Base-by-base conservation (phyloP, 2,113 vertebrate genomes). In the Willisornis vidua region DNA sequence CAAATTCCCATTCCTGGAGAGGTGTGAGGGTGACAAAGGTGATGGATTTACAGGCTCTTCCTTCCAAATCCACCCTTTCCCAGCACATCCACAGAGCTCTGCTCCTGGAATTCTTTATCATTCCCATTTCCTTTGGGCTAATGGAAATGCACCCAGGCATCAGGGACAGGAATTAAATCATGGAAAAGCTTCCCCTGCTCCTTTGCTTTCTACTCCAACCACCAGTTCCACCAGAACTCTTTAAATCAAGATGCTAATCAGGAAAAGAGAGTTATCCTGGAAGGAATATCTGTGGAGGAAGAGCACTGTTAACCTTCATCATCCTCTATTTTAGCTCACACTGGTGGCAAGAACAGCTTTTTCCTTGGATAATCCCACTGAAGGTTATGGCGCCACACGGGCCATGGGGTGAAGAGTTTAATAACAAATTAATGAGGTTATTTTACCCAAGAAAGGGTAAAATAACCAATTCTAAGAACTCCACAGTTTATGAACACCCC, bases 41-140 rank as follows among this genome's bases (percentile, higher is more conserved):
- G 35, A 43, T 0, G 3, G 24, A 71, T n/a, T 31, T 2, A 26
- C 8, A 23, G 59, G 51, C 45, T 89, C 71, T 49, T 57, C 3
- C 67, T 62, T 52, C n/a, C 3, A 4, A 51, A 54, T 11, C 29
- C 54, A 6, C 1, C 13, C 46, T 49, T 48, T 41, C 4, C 74
- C 28, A 63, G 46, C 51, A 22, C 17, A 2, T 43, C 73, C 10
- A 1, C 10, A 28, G 46, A 83, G 54, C 15, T 22, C 52, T 39
- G 52, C 80, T 79, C 58, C 39, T 6, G 4, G 14, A 45, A 52
- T 49, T 37, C 45, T 4, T n/a, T 8, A 5, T 7, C 28, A 2
- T 13, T 39, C 49, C 49, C 24, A 0, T 20, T 52, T 29, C 55
- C 67, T 39, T 1, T 0, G 0, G 41, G 6, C 17, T 6, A 12